These are phyloP conservation scores for Xanthorhoe designata DNA, from an alignment of 2,888 invertebrate genomes.

Conservation along the genomic window DNA sequence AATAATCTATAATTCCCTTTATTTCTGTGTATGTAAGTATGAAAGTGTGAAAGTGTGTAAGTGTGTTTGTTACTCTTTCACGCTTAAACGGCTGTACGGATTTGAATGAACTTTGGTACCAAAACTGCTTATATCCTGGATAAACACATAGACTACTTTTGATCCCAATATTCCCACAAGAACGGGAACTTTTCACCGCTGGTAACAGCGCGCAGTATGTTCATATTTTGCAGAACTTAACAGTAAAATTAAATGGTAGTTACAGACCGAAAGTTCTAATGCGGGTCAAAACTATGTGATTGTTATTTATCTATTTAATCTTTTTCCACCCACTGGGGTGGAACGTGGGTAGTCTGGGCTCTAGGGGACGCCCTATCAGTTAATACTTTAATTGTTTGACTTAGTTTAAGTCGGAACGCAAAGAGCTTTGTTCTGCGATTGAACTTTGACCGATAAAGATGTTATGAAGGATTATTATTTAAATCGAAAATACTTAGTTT, in stretches of 20 bases:
- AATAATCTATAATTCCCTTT: not conserved
- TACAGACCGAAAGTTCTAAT: not conserved
- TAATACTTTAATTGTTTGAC: slow-evolving; percentile 37
- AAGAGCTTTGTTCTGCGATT: not conserved
- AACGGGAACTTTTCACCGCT: no score
- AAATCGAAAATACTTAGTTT: not conserved
- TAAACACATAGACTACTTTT: no score
- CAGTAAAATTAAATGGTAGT: no score
- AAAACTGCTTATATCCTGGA: no score
- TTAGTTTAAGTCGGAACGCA: not conserved
- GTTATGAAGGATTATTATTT: not conserved
- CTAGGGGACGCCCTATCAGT: slow-evolving; percentile 27
- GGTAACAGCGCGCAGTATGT: no score
- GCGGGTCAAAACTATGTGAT: not conserved
- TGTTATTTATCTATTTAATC: not conserved
- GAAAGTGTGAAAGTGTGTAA: no score
- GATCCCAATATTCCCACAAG: no score
- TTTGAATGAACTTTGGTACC: no score
- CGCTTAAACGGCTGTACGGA: no score
- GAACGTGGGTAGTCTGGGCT: not conserved
- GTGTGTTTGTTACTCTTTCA: no score
- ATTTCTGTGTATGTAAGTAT: no score
- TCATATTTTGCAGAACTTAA: no score
- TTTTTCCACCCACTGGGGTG: not conserved
- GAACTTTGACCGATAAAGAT: not conserved